A percentile compares a stretch with the other conserved stretches of the same genome.
Conservation (phyloP, 1,140 invertebrate genomes). For the Acromyrmex heyeri region DNA sequence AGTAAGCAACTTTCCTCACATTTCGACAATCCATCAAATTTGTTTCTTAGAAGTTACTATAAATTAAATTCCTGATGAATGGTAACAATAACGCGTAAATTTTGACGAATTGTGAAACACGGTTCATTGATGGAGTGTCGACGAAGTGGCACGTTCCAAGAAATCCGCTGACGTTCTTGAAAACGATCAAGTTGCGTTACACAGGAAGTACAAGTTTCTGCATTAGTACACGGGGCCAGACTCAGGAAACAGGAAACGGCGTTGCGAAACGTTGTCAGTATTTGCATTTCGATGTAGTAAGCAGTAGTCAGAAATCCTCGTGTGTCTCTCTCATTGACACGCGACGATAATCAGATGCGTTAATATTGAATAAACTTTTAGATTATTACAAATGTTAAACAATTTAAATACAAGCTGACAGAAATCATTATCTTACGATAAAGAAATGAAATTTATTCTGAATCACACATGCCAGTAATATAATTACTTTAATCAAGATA, state of each 20-base stretch:
- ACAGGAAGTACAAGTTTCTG: constrained; percentile 81
- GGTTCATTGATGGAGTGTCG: constrained; percentile 56
- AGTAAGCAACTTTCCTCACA: not conserved
- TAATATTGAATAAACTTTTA: not conserved
- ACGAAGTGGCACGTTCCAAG: constrained; percentile 64
- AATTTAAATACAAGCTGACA: not conserved
- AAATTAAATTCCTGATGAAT: not conserved
- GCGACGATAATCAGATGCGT: not conserved
- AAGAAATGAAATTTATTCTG: not conserved
- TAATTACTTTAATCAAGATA: constrained; percentile 15
- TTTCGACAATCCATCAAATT: not conserved
- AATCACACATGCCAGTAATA: not conserved
- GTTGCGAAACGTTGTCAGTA: constrained; percentile 82
- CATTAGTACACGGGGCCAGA: constrained; percentile 77
- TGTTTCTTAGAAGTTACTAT: constrained; percentile 20
- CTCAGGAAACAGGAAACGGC: constrained; percentile 83
- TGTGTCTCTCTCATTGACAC: constrained; percentile 26
- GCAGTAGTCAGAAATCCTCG: constrained; percentile 67
- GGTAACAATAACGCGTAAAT: constrained; percentile 31
- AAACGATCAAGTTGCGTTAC: constrained; percentile 80
- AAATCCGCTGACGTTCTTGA: constrained; percentile 79
- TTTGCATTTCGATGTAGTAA: constrained; percentile 78
- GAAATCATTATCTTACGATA: not conserved
- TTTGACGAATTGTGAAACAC: constrained; percentile 38
- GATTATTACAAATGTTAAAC: constrained; percentile 8